These are phyloP conservation scores for Fabriciana adippe DNA, from an alignment of 2,888 invertebrate genomes.

Conservation along the genomic window DNA sequence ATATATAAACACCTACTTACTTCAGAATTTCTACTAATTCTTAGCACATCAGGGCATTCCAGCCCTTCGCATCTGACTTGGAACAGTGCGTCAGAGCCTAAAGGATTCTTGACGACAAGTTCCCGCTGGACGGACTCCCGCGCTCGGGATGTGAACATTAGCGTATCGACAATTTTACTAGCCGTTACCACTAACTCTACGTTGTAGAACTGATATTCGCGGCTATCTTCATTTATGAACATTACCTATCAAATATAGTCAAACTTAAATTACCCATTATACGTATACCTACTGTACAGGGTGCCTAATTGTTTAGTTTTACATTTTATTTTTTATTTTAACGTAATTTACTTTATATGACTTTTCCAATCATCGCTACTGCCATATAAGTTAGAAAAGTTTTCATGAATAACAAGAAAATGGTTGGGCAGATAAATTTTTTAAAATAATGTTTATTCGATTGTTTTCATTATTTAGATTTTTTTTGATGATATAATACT, in stretches of 20 bases:
- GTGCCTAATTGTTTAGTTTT: no score
- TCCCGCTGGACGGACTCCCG: constrained; percentile 64
- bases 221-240: constrained; percentile 61
- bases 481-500: no score
- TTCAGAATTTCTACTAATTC: constrained; percentile 62
- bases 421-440: no score
- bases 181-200: constrained; percentile 55
- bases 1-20: constrained; percentile 43
- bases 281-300: no score
- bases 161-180: constrained; percentile 61
- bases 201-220: constrained; percentile 71
- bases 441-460: no score
- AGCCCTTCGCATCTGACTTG: constrained; percentile 54
- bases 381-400: no score
- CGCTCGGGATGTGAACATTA: constrained; percentile 62
- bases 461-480: no score
- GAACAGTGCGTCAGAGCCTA: constrained; percentile 55
- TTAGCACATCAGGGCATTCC: constrained; percentile 53
- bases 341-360: no score
- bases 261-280: not conserved
- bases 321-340: no score
- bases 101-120: constrained; percentile 60
- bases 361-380: no score
- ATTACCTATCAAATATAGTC: constrained; percentile 54
- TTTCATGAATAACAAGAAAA: no score